A percentile compares a stretch with the other conserved stretches of the same genome.
Evolutionary conservation across 2,888 invertebrate species (phyloP).

Genomic region (Blomia tropicalis): DNA sequence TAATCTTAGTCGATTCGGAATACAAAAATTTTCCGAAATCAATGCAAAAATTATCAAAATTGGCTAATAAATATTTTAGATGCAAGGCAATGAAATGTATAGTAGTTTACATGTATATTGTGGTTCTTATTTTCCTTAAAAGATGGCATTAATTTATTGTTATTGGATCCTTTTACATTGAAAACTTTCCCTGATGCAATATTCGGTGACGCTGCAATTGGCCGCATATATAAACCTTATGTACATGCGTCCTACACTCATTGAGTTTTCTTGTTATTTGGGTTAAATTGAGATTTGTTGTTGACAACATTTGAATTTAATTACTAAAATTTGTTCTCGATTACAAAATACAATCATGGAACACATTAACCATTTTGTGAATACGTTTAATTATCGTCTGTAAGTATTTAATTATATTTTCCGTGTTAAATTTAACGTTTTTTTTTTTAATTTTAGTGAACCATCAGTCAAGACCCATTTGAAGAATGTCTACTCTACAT

Average conservation of each 20-base stretch:
- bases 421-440: background rate
- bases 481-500: slow-evolving; percentile 83
- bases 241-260: slow-evolving; percentile 5
- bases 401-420: background rate
- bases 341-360: background rate
- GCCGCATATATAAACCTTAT: background rate
- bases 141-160: background rate
- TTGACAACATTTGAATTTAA: too few species aligned
- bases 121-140: too few species aligned
- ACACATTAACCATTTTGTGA: background rate
- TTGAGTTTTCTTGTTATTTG: background rate
- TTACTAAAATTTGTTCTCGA: background rate
- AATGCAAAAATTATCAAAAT: too few species aligned
- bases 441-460: slow-evolving; percentile 48
- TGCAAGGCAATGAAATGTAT: too few species aligned
- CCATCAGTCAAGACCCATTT: slow-evolving; percentile 71
- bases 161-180: too few species aligned
- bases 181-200: too few species aligned
- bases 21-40: too few species aligned
- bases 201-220: background rate
- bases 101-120: too few species aligned
- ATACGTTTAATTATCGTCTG: background rate
- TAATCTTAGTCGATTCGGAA: too few species aligned
- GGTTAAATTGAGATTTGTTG: background rate
- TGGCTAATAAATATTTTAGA: too few species aligned